Conservation (phyloP, 1,140 invertebrate genomes). For the Contarinia nasturtii region DNA sequence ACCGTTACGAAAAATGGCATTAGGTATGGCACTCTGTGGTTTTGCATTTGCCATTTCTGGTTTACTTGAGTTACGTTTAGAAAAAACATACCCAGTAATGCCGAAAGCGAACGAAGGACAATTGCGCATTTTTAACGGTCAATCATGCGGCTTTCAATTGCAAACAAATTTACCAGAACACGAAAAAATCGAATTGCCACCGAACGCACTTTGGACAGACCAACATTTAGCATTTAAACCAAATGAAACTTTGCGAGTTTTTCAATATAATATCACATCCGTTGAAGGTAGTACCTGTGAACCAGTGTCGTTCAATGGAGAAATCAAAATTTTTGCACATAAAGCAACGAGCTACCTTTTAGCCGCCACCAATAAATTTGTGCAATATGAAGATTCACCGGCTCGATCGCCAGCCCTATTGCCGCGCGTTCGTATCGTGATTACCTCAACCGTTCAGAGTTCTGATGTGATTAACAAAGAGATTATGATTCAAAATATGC, state of each 20-base stretch:
- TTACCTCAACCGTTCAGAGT: too few species aligned
- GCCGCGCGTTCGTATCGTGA: too few species aligned
- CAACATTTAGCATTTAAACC: slow-evolving; percentile 9
- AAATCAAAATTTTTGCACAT: slow-evolving; percentile 13
- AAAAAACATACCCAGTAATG: slow-evolving; percentile 46
- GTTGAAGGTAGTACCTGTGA: too few species aligned
- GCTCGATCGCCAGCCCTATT: too few species aligned
- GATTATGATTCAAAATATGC: too few species aligned
- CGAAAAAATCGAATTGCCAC: slow-evolving; percentile 9
- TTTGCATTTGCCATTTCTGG: slow-evolving; percentile 76
- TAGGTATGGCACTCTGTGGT: slow-evolving; percentile 66
- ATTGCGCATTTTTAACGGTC: slow-evolving; percentile 49
- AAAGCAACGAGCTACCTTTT: slow-evolving; percentile 13
- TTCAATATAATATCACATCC: neutral
- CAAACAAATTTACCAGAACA: slow-evolving; percentile 5
- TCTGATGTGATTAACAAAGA: too few species aligned
- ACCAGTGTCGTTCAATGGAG: slow-evolving; percentile 3
- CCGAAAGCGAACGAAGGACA: slow-evolving; percentile 37
- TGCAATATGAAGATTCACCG: too few species aligned
- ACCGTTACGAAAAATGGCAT: slow-evolving; percentile 34
- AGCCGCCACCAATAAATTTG: too few species aligned
- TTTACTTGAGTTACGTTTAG: slow-evolving; percentile 57
- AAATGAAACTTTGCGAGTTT: too few species aligned
- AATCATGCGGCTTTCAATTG: slow-evolving; percentile 24
- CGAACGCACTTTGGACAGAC: slow-evolving; percentile 16